Evolutionary conservation across 2,797 vertebrate genomes (phyloP).

Genomic region (Scyliorhinus canicula): DNA sequence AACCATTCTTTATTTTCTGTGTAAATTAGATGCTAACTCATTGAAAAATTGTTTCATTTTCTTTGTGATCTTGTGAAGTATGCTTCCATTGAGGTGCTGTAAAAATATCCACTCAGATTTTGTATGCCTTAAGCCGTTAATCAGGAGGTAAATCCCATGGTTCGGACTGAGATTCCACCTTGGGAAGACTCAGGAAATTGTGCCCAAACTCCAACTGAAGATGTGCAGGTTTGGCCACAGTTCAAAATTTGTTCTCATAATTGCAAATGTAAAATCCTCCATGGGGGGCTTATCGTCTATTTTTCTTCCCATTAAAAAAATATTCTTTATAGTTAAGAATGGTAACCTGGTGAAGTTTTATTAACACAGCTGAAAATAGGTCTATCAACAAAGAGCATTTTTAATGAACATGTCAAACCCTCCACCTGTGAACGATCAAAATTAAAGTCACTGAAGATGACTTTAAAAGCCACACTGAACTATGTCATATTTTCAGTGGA

Average conservation of each 20-base stretch:
- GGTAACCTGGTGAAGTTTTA: neutral
- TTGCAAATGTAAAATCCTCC: too few species aligned
- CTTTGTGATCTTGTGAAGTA: neutral
- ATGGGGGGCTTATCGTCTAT: neutral
- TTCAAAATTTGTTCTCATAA: neutral
- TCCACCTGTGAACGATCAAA: neutral
- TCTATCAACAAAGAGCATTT: neutral
- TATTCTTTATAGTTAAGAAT: too few species aligned
- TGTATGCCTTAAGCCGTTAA: neutral
- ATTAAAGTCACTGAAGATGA: neutral
- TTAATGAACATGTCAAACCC: neutral
- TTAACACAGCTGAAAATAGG: neutral
- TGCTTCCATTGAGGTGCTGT: neutral
- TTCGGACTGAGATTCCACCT: neutral
- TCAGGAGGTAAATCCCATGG: neutral
- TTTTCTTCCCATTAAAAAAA: neutral
- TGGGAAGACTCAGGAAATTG: neutral
- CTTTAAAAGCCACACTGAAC: neutral
- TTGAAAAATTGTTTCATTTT: neutral
- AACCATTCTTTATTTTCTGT: neutral
- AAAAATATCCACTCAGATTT: neutral
- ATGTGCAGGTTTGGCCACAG: neutral
- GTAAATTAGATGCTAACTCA: neutral
- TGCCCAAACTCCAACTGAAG: neutral
- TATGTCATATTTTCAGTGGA: neutral